Conservation (phyloP, 2,113 vertebrate genomes). For the Cinclus cinclus region DNA sequence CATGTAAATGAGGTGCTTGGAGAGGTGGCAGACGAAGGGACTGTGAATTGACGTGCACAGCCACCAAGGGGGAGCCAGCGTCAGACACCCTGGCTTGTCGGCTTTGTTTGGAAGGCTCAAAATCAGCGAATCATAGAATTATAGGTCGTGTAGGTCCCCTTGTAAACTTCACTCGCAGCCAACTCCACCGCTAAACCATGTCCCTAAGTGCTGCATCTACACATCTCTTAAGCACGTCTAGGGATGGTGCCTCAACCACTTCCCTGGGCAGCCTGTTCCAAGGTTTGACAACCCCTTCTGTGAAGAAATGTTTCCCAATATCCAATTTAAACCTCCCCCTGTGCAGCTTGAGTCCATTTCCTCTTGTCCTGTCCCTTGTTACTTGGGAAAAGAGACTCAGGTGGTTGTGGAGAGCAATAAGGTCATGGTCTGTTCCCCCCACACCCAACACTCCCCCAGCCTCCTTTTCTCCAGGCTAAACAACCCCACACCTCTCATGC, state of each 20-base stretch:
- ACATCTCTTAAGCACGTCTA: neutral
- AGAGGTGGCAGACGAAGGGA: conserved; percentile 15
- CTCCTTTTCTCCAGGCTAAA: neutral
- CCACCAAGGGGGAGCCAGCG: neutral
- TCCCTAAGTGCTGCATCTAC: neutral
- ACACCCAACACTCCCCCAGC: neutral
- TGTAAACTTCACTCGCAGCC: too few relatives aligned
- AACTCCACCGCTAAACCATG: neutral
- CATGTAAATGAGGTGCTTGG: conserved; percentile 4
- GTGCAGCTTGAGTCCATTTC: neutral
- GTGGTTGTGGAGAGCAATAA: neutral
- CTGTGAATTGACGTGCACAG: conserved; percentile 27
- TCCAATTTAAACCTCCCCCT: neutral
- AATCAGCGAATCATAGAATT: neutral
- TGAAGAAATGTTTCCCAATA: neutral
- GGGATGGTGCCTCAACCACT: neutral
- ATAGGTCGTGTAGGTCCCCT: neutral
- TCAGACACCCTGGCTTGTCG: accelerated
- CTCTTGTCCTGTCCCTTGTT: neutral
- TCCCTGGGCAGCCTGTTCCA: neutral
- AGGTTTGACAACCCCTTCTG: neutral
- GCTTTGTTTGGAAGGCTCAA: neutral
- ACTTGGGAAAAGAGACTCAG: neutral
- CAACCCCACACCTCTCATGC: neutral
- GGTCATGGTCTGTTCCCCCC: neutral